Evolutionary conservation across 1,140 invertebrate species (phyloP).

Genomic region (Phymastichus coffea): DNA sequence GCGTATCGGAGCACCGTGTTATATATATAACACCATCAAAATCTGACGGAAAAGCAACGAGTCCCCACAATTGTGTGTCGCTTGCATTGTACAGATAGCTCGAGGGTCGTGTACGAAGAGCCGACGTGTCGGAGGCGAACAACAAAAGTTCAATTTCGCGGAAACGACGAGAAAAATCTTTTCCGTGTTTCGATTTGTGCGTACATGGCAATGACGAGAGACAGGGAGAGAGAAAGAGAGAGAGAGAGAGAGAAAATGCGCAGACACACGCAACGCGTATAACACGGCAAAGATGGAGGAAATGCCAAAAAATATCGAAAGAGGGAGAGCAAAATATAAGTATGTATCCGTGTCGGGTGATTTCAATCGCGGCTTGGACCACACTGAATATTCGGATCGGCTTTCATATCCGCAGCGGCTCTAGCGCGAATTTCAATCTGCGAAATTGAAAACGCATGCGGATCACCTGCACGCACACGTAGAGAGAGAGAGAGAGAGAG

Average conservation of each 20-base stretch:
- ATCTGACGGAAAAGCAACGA: too few relatives aligned
- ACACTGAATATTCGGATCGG: conserved; percentile 27
- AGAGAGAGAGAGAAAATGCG: not conserved
- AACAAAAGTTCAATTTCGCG: conserved; percentile 51
- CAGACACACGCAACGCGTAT: too few relatives aligned
- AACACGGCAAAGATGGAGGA: not conserved
- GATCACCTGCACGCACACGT: not conserved
- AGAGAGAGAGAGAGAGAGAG: too few relatives aligned
- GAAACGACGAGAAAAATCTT: conserved; percentile 46
- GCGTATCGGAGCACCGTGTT: too few relatives aligned
- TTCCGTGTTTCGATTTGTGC: conserved; percentile 29
- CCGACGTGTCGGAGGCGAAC: too few relatives aligned
- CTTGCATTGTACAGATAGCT: too few relatives aligned
- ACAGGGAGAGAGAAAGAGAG: too few relatives aligned
- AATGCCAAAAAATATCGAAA: conserved; percentile 2
- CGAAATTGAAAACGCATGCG: conserved; percentile 26
- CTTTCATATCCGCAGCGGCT: conserved; percentile 7
- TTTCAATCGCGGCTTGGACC: conserved; percentile 23
- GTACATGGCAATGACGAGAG: not conserved
- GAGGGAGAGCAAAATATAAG: conserved; percentile 1
- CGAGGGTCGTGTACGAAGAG: too few relatives aligned
- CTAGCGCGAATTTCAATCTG: conserved; percentile 23
- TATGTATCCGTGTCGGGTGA: not conserved
- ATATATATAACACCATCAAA: too few relatives aligned
- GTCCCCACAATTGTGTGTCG: too few relatives aligned